Base-by-base conservation (phyloP, 1,140 invertebrate species). In the Lordiphosa stackelbergi region DNA sequence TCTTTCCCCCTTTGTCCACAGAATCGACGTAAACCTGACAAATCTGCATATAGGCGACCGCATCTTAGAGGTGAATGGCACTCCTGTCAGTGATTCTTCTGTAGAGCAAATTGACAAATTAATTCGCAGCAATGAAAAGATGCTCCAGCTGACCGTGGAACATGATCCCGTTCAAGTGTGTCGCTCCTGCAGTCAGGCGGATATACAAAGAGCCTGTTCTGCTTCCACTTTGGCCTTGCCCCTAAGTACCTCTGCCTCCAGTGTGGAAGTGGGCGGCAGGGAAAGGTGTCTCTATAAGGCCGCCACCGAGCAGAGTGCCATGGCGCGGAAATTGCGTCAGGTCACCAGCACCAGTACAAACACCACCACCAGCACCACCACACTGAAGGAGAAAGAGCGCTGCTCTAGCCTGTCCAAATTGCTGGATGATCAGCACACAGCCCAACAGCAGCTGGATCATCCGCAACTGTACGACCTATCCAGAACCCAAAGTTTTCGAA, bases 31-130 rank as follows among this genome's bases (percentile, higher is more conserved):
- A 48, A 94, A 93, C 66, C 92, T 96, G 12, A 93, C 96, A 90
- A 93, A 94, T 9, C 89, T 96, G 35, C 95, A 95, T 86, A 94
- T 97, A 69, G 96, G 96, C 12, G 96, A 98, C 88, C 90, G 93
- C 85, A 96, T 98, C 57, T 89, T 97, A 45, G 96, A 98, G 90
- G 94, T 98, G 10, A 97, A 97, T 90, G 96, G 96, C 1, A 92
- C 94, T 1, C 94, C 95, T 3, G 93, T 97, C 0, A 93, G 92
- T 83, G 94, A 95, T 84, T 91, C 93, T 1, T 86, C 85, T 8
- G 90, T 95, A 40, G 92, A 94, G 63, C 93, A 92, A 54, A 92
- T 95, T 45, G 94, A 96, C 87, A 92, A 93, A 87, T 88, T 94
- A 11, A 91, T 95, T 53, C 90, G 91, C 62, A 92, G 93, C 70